Evolutionary conservation across 2,888 invertebrate species (phyloP), one percentile per base, ranked within the genome.

Genomic region (Acanthopleura granulata): DNA sequence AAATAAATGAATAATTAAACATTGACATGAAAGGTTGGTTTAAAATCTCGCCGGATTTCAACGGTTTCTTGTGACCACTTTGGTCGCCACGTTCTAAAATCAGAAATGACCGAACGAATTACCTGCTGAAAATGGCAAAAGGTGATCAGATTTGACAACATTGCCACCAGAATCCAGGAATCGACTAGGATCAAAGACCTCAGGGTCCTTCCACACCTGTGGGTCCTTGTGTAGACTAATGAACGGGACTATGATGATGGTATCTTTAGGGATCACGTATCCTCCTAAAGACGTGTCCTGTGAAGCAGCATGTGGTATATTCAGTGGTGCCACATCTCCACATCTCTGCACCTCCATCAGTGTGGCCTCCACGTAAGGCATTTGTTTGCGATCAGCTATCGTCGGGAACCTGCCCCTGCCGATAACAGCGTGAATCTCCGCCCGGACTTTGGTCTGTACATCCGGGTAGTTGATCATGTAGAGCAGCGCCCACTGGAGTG

Each of bases 401-500:
- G 75, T 72, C 16, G 83, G 82, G 6, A 77, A 72, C n/a, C 79
- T 77, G 66, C 76, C 72, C 12, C 22, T 57, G 16, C 50, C 30
- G 9, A 84, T 75, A 49, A 78, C 78, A n/a, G 77, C 71, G 61
- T 79, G 79, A 12, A 86, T 82, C 75, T 84, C 84, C n/a, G 76
- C 75, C 49, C 78, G 82, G 30, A 84, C 84, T 75, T 70, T 79
- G 14, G 57, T 40, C 74, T 86, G 85, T 40, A 86, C 76, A n/a
- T 84, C 81, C 15, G 85, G 84, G 57, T 81, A 82, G n/a, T 73
- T 71, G 12, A 85, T 81, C 81, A 86, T 82, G 75, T 83, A 85
- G 18, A 87, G 76, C 25, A 87, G 75, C 1, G 81, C 80, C 87
- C 85, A 87, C 72, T 83, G 80, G 0, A 87, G 74, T 29, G 84